phyloP scores from a whole-genome alignment of 2,113 vertebrate species.

The Barnardius zonarius region DNA sequence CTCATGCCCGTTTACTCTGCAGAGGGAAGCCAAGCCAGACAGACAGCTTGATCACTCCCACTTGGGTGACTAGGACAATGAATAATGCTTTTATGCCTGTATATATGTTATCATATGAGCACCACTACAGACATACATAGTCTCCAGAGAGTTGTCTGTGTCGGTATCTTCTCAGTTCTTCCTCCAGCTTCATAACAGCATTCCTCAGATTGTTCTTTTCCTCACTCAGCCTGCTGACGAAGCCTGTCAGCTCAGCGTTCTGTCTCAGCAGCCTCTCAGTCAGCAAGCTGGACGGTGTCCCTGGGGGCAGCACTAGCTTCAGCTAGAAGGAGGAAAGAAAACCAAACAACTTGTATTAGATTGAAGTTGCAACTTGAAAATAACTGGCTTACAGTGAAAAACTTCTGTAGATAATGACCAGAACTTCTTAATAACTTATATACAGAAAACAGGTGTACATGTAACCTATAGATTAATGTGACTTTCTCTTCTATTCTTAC shows the following conservation, averaged over 20 bases:
- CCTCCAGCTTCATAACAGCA: conserved; percentile 84
- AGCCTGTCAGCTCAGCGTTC: conserved; percentile 90
- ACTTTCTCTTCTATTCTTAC: not conserved
- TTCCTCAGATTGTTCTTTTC: conserved; percentile 95
- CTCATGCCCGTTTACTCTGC: not conserved
- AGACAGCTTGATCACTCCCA: not conserved
- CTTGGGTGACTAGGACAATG: not conserved
- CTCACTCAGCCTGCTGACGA: conserved; percentile 89
- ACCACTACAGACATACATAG: conserved; percentile 63
- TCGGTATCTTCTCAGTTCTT: conserved; percentile 79
- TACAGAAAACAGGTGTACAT: not conserved
- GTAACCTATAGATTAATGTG: not conserved
- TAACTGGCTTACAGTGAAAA: not conserved
- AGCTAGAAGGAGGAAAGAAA: conserved; percentile 57
- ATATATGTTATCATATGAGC: not conserved
- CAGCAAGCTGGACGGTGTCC: conserved; percentile 75
- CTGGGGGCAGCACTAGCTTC: conserved; percentile 63
- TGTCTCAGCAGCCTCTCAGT: conserved; percentile 90
- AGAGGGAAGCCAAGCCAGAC: not conserved
- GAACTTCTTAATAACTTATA: not conserved
- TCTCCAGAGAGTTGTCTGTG: conserved; percentile 71
- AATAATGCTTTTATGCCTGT: not conserved
- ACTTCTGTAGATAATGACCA: not conserved
- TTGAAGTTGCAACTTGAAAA: not conserved
- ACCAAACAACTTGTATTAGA: not conserved